Conservation (phyloP, 2,888 invertebrate species). For the Oxycera nigricornis region DNA sequence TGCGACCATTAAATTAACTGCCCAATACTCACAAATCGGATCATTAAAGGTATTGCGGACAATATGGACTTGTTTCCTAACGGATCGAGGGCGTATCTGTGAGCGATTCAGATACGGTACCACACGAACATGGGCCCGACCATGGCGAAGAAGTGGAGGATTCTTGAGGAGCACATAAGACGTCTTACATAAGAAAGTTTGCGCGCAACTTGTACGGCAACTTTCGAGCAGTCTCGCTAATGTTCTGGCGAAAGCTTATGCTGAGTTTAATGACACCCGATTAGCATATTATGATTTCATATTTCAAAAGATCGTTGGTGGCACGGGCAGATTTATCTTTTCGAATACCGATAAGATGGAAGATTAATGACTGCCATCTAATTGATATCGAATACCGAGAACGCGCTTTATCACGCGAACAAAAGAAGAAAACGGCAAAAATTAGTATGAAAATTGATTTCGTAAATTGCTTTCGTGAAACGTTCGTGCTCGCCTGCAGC, state of each 20-base stretch:
- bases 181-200: neutral
- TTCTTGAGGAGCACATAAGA: neutral
- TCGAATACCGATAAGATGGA: neutral
- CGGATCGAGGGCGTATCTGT: constrained; percentile 10
- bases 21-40: constrained; percentile 10
- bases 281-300: constrained; percentile 16
- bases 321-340: neutral
- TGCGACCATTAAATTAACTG: neutral
- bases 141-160: no score
- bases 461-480: neutral
- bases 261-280: constrained; percentile 16
- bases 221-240: neutral
- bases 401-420: neutral
- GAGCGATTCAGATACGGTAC: neutral
- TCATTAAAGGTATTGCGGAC: neutral
- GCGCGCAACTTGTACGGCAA: neutral
- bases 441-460: neutral
- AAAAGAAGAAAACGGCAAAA: neutral
- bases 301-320: neutral
- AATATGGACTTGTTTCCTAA: constrained; percentile 11
- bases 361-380: neutral
- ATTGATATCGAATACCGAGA: neutral
- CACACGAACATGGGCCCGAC: neutral
- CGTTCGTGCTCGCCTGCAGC: no score
- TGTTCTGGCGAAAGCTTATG: neutral